These are phyloP conservation scores for Nezara viridula DNA, from an alignment of 2,888 invertebrate genomes.

Conservation along the genomic window DNA sequence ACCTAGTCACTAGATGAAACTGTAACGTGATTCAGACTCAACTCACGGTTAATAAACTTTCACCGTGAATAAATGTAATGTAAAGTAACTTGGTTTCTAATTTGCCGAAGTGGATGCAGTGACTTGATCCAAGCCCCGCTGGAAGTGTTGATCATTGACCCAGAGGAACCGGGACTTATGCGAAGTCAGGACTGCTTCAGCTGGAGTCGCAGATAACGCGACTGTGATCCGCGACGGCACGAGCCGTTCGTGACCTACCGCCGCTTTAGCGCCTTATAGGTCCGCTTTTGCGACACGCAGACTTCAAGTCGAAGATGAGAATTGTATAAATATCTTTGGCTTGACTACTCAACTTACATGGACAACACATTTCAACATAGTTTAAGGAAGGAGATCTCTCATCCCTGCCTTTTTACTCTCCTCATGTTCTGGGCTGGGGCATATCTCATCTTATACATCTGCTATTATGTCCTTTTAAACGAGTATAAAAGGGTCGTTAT, in stretches of 20 bases:
- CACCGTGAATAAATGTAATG: not conserved
- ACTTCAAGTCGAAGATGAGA: not conserved
- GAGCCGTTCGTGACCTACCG: slow-evolving; percentile 1
- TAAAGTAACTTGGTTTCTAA: not conserved
- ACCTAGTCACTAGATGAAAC: too few relatives aligned
- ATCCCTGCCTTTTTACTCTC: too few relatives aligned
- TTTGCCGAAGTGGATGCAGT: not conserved
- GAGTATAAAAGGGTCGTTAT: too few relatives aligned
- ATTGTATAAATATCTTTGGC: not conserved
- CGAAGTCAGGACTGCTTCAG: not conserved
- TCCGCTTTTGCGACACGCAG: not conserved
- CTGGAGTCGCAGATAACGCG: not conserved
- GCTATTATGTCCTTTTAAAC: too few relatives aligned
- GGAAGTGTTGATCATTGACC: not conserved
- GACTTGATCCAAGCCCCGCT: not conserved
- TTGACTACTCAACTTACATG: too few relatives aligned
- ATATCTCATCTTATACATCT: too few relatives aligned
- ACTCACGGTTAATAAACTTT: not conserved
- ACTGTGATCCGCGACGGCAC: not conserved
- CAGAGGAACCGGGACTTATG: not conserved
- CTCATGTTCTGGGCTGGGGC: too few relatives aligned
- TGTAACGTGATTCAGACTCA: too few relatives aligned
- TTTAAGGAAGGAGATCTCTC: too few relatives aligned
- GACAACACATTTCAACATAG: too few relatives aligned
- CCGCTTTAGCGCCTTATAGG: not conserved